These are phyloP conservation scores for Drosophila vallismaia DNA, from an alignment of 2,888 invertebrate species.

Conservation along the genomic window DNA sequence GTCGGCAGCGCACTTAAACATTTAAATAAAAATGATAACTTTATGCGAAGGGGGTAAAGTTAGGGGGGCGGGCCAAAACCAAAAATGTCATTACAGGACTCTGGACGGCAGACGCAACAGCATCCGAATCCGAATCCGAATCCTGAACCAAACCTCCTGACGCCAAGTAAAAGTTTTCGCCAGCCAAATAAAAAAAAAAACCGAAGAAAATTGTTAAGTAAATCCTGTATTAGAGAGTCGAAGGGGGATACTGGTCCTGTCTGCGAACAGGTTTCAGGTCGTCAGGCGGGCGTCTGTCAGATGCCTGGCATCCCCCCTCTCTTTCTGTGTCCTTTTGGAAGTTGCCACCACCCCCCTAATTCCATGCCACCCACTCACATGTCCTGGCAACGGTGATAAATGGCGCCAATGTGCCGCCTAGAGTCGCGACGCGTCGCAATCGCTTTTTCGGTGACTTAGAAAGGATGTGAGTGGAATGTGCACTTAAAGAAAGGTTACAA, in stretches of 20 bases:
- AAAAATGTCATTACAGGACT: slow-evolving; percentile 69
- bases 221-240: slow-evolving; percentile 67
- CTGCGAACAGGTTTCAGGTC: slow-evolving; percentile 69
- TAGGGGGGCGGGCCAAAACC: slow-evolving; percentile 51
- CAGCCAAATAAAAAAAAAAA: slow-evolving; percentile 40
- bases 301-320: slow-evolving; percentile 21
- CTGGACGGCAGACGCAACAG: slow-evolving; percentile 55
- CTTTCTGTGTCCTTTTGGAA: neutral
- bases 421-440: slow-evolving; percentile 75
- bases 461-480: slow-evolving; percentile 8
- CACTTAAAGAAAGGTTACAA: neutral
- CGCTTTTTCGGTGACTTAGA: slow-evolving; percentile 27
- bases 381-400: slow-evolving; percentile 81
- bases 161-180: slow-evolving; percentile 80
- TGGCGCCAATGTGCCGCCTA: slow-evolving; percentile 83
- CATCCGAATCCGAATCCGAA: slow-evolving; percentile 47
- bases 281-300: slow-evolving; percentile 43
- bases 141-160: slow-evolving; percentile 59
- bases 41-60: slow-evolving; percentile 73
- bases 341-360: slow-evolving; percentile 9
- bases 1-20: slow-evolving; percentile 65
- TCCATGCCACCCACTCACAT: slow-evolving; percentile 42
- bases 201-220: slow-evolving; percentile 36
- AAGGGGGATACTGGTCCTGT: slow-evolving; percentile 43
- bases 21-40: slow-evolving; percentile 81